These are phyloP conservation scores for Glossosoma conforme DNA, from an alignment of 1,140 invertebrate species.

Conservation along the genomic window DNA sequence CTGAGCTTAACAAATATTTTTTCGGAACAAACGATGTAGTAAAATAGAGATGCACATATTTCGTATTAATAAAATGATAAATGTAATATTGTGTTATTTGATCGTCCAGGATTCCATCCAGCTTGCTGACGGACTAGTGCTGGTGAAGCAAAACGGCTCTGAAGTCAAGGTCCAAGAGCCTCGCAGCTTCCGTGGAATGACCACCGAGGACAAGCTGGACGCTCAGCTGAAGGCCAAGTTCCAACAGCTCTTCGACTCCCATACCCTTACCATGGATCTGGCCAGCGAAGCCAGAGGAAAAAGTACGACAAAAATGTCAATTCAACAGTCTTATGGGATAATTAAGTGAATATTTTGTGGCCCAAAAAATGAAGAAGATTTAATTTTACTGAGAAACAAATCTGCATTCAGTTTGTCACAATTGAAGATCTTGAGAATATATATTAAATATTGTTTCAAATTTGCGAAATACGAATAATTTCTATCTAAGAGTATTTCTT, in stretches of 20 bases:
- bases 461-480: too few species aligned
- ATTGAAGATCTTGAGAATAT: not conserved
- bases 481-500: too few species aligned
- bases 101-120: conserved; percentile 49
- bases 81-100: conserved; percentile 5
- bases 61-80: not conserved
- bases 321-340: too few species aligned
- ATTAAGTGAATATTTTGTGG: too few species aligned
- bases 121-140: conserved; percentile 51
- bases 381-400: too few species aligned
- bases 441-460: not conserved
- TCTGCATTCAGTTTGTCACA: not conserved
- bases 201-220: conserved; percentile 46
- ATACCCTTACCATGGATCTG: conserved; percentile 47
- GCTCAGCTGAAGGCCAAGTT: conserved; percentile 44
- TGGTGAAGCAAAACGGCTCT: conserved; percentile 52
- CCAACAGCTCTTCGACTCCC: conserved; percentile 45
- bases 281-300: conserved; percentile 47
- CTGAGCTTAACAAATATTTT: too few species aligned
- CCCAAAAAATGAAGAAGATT: too few species aligned
- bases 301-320: conserved; percentile 36
- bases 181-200: conserved; percentile 47
- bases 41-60: not conserved
- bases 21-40: not conserved
- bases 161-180: conserved; percentile 42